These are phyloP conservation scores for Acholoe squamosa DNA, from an alignment of 2,888 invertebrate genomes.

Conservation along the genomic window DNA sequence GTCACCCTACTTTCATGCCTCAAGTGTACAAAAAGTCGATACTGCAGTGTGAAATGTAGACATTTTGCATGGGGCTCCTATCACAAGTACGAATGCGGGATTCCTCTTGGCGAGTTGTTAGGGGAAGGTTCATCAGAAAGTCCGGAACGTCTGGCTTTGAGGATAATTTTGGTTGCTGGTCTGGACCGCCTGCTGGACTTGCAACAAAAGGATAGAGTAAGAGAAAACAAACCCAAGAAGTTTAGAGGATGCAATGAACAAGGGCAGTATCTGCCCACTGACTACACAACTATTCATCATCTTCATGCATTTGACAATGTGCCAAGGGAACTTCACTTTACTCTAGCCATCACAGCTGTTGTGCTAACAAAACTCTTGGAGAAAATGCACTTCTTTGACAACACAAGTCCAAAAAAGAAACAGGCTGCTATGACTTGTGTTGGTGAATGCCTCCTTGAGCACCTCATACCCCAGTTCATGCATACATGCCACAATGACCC, in stretches of 20 bases:
- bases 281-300: no score
- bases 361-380: no score
- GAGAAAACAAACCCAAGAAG: no score
- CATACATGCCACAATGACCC: constrained; percentile 87
- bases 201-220: background rate
- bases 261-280: no score
- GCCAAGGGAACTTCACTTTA: no score
- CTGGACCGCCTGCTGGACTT: background rate
- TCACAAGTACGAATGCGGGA: constrained; percentile 68
- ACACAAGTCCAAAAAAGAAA: no score
- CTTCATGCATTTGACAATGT: no score
- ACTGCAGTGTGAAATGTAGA: constrained; percentile 68
- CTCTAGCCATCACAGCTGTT: no score
- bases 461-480: constrained; percentile 83
- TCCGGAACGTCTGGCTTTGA: constrained; percentile 68
- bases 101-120: constrained; percentile 62
- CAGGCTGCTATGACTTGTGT: no score
- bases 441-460: constrained; percentile 86
- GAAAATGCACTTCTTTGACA: no score
- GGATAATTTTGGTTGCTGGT: constrained; percentile 65
- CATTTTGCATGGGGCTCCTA: constrained; percentile 59
- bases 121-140: constrained; percentile 69
- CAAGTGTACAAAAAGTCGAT: constrained; percentile 64
- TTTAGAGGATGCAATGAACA: no score
- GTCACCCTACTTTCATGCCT: constrained; percentile 64